phyloP scores from a whole-genome alignment of 2,888 invertebrate species.

The Leptinotarsa rubiginosa region DNA sequence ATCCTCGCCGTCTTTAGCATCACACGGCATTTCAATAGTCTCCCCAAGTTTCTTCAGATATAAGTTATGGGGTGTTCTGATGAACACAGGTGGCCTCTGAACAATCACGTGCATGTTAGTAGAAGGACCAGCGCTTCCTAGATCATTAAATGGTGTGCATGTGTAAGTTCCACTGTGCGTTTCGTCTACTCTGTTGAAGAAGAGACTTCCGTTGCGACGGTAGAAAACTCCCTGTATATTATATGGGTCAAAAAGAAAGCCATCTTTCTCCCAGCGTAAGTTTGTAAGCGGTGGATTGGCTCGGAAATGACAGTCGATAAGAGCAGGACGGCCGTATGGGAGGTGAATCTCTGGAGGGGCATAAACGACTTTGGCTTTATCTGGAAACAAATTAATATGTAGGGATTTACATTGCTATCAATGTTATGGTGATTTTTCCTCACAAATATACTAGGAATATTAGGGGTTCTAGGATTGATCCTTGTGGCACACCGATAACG shows the following conservation, averaged over 20 bases:
- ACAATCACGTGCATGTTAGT: conserved; percentile 86
- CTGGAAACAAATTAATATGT: conserved; percentile 68
- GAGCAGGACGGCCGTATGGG: conserved; percentile 83
- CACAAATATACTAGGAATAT: too few relatives aligned
- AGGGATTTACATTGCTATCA: neutral
- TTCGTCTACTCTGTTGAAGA: conserved; percentile 81
- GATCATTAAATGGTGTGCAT: conserved; percentile 90
- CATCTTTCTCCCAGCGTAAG: conserved; percentile 94
- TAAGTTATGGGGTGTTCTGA: conserved; percentile 81
- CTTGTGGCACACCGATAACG: too few relatives aligned
- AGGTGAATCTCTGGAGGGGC: conserved; percentile 87
- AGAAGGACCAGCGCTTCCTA: conserved; percentile 88
- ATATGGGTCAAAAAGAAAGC: conserved; percentile 89
- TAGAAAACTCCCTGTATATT: conserved; percentile 89
- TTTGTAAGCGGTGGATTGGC: conserved; percentile 92
- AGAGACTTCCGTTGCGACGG: conserved; percentile 79
- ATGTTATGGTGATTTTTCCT: too few relatives aligned
- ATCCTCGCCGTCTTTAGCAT: conserved; percentile 77
- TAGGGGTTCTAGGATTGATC: too few relatives aligned
- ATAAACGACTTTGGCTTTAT: conserved; percentile 91
- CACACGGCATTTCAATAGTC: conserved; percentile 85
- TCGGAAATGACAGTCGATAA: conserved; percentile 91
- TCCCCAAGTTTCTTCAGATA: conserved; percentile 88
- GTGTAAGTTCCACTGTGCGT: conserved; percentile 88
- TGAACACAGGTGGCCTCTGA: conserved; percentile 87